Conservation (phyloP, 1,140 invertebrate genomes). For the Oedothorax gibbosus region DNA sequence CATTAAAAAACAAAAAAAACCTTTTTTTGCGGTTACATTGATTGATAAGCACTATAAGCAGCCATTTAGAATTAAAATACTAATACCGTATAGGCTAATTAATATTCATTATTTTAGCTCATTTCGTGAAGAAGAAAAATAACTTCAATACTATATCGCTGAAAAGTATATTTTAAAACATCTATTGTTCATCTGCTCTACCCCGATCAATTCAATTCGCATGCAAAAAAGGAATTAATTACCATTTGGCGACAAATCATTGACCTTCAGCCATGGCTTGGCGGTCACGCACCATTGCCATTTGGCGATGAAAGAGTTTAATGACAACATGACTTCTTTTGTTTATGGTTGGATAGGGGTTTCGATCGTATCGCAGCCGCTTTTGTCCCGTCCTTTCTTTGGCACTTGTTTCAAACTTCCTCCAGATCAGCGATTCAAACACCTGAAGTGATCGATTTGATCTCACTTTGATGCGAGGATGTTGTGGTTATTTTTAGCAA, state of each 20-base stretch:
- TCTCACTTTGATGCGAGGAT: too few relatives aligned
- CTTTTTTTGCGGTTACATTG: too few relatives aligned
- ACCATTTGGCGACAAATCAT: conserved; percentile 48
- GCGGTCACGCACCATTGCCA: conserved; percentile 30
- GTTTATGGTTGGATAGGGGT: conserved; percentile 17
- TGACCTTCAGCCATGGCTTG: conserved; percentile 30
- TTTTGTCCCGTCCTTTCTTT: conserved; percentile 23
- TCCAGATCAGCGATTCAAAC: neutral
- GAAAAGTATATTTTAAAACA: neutral
- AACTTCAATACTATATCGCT: neutral
- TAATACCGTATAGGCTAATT: too few relatives aligned
- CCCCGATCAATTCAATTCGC: conserved; percentile 2
- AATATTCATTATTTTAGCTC: neutral
- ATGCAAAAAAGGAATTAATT: conserved; percentile 34
- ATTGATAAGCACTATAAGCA: too few relatives aligned
- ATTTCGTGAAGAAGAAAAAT: neutral
- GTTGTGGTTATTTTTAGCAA: too few relatives aligned
- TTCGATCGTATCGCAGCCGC: conserved; percentile 6
- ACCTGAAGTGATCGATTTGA: too few relatives aligned
- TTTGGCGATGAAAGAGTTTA: conserved; percentile 52
- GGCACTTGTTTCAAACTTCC: neutral
- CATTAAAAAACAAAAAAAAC: too few relatives aligned
- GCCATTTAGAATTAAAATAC: too few relatives aligned
- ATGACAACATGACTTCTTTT: conserved; percentile 30
- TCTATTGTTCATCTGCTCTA: neutral